phyloP scores from a whole-genome alignment of 2,113 vertebrate genomes.

The Lagopus muta region DNA sequence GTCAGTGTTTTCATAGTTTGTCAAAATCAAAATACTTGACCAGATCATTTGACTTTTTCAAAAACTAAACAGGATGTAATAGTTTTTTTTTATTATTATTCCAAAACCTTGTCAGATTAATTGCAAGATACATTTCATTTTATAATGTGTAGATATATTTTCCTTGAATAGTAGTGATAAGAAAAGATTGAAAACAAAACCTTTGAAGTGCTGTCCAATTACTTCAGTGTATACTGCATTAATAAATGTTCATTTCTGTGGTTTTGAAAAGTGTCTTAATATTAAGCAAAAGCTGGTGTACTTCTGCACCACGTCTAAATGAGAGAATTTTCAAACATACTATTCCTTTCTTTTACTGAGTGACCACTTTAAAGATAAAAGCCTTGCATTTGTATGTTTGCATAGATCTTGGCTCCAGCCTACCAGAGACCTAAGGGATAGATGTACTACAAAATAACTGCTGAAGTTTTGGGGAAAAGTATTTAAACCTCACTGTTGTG shows the following conservation, averaged over 20 bases:
- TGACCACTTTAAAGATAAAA: conserved; percentile 36
- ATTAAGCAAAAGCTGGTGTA: conserved; percentile 28
- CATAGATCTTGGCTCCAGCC: background rate
- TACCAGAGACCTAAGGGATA: background rate
- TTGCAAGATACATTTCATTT: conserved; percentile 46
- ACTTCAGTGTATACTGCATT: conserved; percentile 15
- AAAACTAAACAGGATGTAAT: conserved; percentile 42
- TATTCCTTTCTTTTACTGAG: conserved; percentile 50
- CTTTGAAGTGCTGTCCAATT: conserved; percentile 62
- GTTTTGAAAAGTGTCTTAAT: conserved; percentile 52
- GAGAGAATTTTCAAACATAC: conserved; percentile 28
- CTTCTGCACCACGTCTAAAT: conserved; percentile 35
- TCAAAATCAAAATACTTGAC: background rate
- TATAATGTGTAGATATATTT: conserved; percentile 43
- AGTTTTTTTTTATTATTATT: conserved; percentile 26
- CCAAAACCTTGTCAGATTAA: conserved; percentile 10
- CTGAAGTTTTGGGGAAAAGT: background rate
- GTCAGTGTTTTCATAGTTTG: background rate
- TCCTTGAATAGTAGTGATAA: background rate
- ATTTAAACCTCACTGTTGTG: background rate
- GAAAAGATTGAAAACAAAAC: background rate
- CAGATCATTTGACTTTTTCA: conserved; percentile 28
- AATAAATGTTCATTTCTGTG: conserved; percentile 41
- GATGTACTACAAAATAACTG: background rate
- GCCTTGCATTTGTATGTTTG: background rate